Conservation (phyloP, 1,140 invertebrate genomes). For the Listronotus oregonensis region DNA sequence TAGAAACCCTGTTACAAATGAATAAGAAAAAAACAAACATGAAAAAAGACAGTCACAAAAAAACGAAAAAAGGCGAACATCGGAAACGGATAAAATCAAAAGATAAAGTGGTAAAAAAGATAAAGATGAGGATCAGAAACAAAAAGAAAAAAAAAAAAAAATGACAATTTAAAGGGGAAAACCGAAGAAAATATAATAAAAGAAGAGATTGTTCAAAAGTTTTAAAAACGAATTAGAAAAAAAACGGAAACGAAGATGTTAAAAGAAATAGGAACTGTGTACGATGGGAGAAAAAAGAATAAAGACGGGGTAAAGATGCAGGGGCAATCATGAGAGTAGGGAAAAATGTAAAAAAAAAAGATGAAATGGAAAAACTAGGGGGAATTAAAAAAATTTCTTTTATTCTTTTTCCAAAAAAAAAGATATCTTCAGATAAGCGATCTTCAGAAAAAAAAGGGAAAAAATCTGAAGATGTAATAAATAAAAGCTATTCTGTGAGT, state of each 20-base stretch:
- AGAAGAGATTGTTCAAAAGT: conserved; percentile 26
- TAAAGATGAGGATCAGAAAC: background rate
- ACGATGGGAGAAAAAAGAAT: background rate
- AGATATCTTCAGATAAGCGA: no score
- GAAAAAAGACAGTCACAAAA: background rate
- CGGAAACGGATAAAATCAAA: background rate
- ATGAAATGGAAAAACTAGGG: no score
- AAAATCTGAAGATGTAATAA: no score
- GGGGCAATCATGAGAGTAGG: no score
- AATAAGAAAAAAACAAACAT: background rate
- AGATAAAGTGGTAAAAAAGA: no score
- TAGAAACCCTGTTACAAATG: conserved; percentile 24
- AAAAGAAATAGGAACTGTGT: background rate
- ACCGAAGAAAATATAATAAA: background rate
- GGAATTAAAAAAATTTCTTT: no score
- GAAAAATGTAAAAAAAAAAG: no score
- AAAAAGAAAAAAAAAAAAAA: background rate
- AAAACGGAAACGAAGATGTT: background rate
- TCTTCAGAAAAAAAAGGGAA: no score
- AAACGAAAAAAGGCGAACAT: background rate
- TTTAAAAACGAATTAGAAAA: conserved; percentile 11
- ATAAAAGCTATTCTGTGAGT: no score
- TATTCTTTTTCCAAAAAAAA: no score
- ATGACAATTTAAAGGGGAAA: background rate
- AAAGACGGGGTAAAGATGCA: no score